Conservation (phyloP, 2,888 invertebrate species). For the Nephrotoma flavescens region DNA sequence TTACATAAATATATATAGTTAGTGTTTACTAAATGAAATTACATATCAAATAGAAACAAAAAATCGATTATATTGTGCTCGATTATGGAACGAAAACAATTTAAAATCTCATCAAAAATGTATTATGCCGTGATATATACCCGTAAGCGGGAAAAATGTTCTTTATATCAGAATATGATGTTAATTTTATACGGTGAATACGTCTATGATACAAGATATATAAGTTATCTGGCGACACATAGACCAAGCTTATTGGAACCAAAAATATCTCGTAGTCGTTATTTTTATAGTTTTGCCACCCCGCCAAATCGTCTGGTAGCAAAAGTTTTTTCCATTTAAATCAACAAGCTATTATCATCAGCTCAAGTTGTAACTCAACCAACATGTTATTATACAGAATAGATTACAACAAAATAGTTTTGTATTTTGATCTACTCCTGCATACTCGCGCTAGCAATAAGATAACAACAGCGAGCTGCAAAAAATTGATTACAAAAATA, state of each 20-base stretch:
- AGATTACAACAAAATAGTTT: too few relatives aligned
- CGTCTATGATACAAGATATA: neutral
- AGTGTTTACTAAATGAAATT: neutral
- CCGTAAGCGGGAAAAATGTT: neutral
- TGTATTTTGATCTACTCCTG: too few relatives aligned
- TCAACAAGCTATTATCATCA: too few relatives aligned
- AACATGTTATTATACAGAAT: too few relatives aligned
- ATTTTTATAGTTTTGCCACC: too few relatives aligned
- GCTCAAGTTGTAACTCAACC: too few relatives aligned
- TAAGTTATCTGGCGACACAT: neutral
- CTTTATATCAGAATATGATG: too few relatives aligned
- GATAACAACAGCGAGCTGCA: too few relatives aligned
- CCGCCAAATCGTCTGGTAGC: too few relatives aligned
- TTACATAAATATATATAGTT: neutral
- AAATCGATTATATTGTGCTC: neutral
- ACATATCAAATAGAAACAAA: neutral
- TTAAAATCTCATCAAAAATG: neutral
- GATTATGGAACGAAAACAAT: neutral
- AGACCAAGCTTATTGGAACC: neutral
- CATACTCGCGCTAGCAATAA: too few relatives aligned
- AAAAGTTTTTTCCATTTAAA: too few relatives aligned
- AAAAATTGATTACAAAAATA: too few relatives aligned
- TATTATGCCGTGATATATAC: neutral
- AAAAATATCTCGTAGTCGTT: neutral
- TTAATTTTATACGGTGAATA: neutral